These are phyloP conservation scores for Desmodus rotundus DNA, from an alignment of 2,113 vertebrate species.

Conservation along the genomic window DNA sequence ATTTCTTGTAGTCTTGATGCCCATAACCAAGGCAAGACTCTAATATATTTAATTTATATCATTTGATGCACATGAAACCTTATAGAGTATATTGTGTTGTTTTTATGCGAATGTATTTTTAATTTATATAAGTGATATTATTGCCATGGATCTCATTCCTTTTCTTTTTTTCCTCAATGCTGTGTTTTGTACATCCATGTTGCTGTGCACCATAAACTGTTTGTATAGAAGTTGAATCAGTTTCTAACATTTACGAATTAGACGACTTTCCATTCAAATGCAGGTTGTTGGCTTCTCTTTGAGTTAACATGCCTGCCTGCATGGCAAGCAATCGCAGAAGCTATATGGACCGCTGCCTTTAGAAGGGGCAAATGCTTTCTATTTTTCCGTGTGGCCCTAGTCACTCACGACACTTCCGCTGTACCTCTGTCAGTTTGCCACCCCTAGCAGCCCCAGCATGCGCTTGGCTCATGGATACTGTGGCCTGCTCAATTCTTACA, in stretches of 20 bases:
- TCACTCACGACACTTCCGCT: background rate
- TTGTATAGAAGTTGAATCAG: background rate
- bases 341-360: background rate
- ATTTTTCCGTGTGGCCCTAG: background rate
- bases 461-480: background rate
- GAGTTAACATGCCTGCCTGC: background rate
- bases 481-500: background rate
- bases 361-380: background rate
- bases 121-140: conserved; percentile 10
- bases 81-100: background rate
- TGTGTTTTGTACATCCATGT: background rate
- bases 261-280: background rate
- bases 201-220: background rate
- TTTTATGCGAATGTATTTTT: background rate
- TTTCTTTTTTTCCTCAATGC: background rate
- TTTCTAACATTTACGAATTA: background rate
- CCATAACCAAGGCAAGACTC: background rate
- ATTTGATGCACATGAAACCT: background rate
- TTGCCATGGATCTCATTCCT: background rate
- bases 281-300: background rate
- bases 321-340: background rate
- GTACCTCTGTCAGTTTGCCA: background rate
- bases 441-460: background rate
- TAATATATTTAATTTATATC: background rate
- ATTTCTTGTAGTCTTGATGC: background rate